A percentile compares a stretch with the other conserved stretches of the same genome.
Conservation (phyloP, 2,888 invertebrate genomes). For the Cecidostiba fungosa region DNA sequence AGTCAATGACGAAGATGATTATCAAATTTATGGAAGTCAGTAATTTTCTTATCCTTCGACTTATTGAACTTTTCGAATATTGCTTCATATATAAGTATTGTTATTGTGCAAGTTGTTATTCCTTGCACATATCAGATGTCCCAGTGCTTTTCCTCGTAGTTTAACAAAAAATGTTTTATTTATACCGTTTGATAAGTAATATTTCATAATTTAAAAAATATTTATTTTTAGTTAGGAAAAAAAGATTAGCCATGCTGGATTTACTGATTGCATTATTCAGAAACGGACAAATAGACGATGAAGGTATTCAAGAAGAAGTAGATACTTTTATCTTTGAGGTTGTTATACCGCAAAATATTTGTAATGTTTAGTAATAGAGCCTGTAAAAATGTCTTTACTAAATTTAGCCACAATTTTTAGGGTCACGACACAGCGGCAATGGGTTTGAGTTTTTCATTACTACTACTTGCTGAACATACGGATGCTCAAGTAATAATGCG, state of each 20-base stretch:
- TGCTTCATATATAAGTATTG: too few species aligned
- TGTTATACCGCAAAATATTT: background rate
- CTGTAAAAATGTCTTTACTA: too few species aligned
- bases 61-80: too few species aligned
- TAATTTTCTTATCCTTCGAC: background rate
- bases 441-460: conserved; percentile 81
- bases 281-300: conserved; percentile 69
- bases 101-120: too few species aligned
- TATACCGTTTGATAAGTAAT: too few species aligned
- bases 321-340: conserved; percentile 75
- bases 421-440: conserved; percentile 85
- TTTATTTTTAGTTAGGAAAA: conserved; percentile 62
- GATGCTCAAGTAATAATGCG: conserved; percentile 74
- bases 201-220: background rate
- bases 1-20: background rate
- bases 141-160: too few species aligned
- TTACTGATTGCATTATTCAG: conserved; percentile 71
- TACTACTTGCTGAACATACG: conserved; percentile 81
- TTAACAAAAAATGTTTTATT: too few species aligned
- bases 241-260: conserved; percentile 74
- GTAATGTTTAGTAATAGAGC: background rate
- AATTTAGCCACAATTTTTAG: conserved; percentile 72
- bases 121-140: too few species aligned
- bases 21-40: conserved; percentile 29
- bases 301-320: conserved; percentile 75